Conservation (phyloP, 53 echinoderm and acorn worm species). For the Mesocentrotus franciscanus region DNA sequence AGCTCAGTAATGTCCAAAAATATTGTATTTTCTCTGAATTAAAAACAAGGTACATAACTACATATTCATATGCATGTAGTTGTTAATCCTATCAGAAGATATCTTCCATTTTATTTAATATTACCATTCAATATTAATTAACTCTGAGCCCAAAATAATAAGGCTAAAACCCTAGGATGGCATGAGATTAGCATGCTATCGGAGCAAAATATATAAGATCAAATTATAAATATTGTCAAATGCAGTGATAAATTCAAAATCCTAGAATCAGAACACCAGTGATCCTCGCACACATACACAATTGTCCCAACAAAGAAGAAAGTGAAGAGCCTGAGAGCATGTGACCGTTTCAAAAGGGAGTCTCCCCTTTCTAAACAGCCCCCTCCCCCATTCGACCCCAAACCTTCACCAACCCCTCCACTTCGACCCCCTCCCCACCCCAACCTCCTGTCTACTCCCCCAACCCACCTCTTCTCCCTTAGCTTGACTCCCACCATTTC, state of each 20-base stretch:
- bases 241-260: not conserved
- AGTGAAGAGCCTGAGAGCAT: constrained; percentile 24
- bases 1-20: too few relatives aligned
- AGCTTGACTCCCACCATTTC: not conserved
- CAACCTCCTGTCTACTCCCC: too few relatives aligned
- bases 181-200: not conserved
- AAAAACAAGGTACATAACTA: too few relatives aligned
- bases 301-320: constrained; percentile 49
- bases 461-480: not conserved
- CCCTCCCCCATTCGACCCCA: not conserved
- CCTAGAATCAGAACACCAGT: constrained; percentile 34
- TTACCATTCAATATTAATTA: not conserved
- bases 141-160: not conserved
- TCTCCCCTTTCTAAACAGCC: not conserved
- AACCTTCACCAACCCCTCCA: too few relatives aligned
- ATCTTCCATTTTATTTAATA: not conserved
- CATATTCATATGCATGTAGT: too few relatives aligned
- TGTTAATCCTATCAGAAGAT: not conserved
- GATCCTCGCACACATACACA: not conserved
- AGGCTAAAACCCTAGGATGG: not conserved
- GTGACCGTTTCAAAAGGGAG: not conserved
- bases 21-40: too few relatives aligned
- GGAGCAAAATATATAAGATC: not conserved
- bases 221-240: not conserved
- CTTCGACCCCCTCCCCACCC: not conserved